Evolutionary conservation across 2,113 vertebrate genomes (phyloP), one percentile per base, ranked within the genome.

Genomic region (Spermophilus dauricus): DNA sequence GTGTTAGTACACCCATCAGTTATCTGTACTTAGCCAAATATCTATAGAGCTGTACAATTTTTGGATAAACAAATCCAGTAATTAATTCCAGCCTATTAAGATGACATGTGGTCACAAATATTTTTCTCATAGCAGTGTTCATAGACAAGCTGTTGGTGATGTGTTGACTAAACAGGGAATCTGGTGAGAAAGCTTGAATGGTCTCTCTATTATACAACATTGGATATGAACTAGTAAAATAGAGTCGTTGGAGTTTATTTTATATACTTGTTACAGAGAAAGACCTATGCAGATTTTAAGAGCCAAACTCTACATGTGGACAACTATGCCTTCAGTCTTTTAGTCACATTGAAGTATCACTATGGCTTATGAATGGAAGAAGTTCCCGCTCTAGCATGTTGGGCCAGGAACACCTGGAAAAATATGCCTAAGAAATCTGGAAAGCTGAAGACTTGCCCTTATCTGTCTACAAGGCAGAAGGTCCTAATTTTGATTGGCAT

Each of bases 61-160:
- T 86, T 73, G 93, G 51, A 3, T 73, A 89, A 93, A 56, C 76
- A 75, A 86, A 72, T 67, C 61, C 84, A 81, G 45, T 84, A 94
- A 89, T 89, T 92, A 78, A 73, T 56, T 91, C 28, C 58, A 91
- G 42, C 28, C 56, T 93, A 58, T 94, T 73, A 86, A 70, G n/a
- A 61, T 86, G 63, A 48, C 28, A 39, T 37, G 26, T 89, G 73
- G 37, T 75, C 86, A 76, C 81, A 86, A 58, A 78, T 39, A 22
- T 81, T 86, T 89, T 91, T 94, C 51, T 95, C 17, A n/a, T 48
- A 61, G 37, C 56, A 48, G 28, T 86, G 58, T 83, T 96, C 73
- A 69, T 20, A 96, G 87, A 70, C 65, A 83, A 82, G 77, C 69
- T 96, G 84, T 73, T 81, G 45, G n/a, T 76, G n/a, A 22, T 86